These are phyloP conservation scores for Lordiphosa collinella DNA, from an alignment of 1,140 invertebrate genomes.

Conservation along the genomic window DNA sequence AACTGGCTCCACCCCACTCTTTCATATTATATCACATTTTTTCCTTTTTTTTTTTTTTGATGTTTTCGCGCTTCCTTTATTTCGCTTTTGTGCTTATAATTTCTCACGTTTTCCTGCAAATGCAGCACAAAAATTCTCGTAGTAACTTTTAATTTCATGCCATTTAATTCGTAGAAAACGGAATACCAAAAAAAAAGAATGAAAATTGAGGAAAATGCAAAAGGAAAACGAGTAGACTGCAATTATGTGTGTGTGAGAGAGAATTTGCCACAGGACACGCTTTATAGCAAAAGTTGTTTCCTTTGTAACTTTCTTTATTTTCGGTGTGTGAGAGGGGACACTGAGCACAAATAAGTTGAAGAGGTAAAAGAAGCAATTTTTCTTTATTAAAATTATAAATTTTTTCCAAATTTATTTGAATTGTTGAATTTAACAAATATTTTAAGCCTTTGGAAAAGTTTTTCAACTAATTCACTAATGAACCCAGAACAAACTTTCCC, in stretches of 20 bases:
- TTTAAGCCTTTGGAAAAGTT: too few species aligned
- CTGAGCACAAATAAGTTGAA: conserved; percentile 5
- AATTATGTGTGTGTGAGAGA: conserved; percentile 28
- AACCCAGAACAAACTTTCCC: conserved; percentile 20
- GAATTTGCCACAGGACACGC: conserved; percentile 74
- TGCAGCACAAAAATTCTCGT: conserved; percentile 73
- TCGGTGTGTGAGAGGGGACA: conserved; percentile 5
- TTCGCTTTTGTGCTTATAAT: conserved; percentile 72
- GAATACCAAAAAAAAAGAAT: conserved; percentile 37
- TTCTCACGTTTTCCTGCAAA: conserved; percentile 77
- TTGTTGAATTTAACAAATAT: too few species aligned
- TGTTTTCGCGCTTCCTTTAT: conserved; percentile 26
- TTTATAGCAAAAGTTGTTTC: conserved; percentile 70
- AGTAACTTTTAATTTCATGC: conserved; percentile 78
- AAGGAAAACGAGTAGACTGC: conserved; percentile 45
- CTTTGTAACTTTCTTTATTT: conserved; percentile 57
- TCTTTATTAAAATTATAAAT: too few species aligned
- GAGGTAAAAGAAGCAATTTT: neutral
- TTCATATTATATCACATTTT: conserved; percentile 67
- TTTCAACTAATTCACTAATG: too few species aligned
- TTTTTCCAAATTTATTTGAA: too few species aligned
- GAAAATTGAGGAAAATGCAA: conserved; percentile 58
- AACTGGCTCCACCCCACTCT: conserved; percentile 22
- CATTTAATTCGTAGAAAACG: conserved; percentile 76
- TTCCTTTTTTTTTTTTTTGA: conserved; percentile 25